Evolutionary conservation across 2,888 invertebrate species (phyloP).

Genomic region (Pantelozetes paolii): DNA sequence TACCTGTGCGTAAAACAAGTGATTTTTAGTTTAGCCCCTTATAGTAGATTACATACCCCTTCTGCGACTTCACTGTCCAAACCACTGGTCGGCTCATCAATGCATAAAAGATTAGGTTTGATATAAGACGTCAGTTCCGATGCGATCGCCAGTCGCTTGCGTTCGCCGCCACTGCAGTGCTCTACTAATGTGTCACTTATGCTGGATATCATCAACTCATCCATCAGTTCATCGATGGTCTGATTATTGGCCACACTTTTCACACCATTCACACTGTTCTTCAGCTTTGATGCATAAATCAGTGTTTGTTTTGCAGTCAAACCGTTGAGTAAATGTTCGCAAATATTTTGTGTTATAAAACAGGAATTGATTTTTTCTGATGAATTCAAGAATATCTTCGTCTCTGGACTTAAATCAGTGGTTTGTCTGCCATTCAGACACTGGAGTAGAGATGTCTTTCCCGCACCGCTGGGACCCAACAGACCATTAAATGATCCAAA

Average conservation of each 20-base stretch:
- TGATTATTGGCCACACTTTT: neutral
- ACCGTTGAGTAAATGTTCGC: conserved; percentile 21
- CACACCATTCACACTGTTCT: neutral
- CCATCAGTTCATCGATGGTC: neutral
- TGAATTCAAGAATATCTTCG: neutral
- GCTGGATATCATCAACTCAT: neutral
- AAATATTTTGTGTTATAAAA: conserved; percentile 28
- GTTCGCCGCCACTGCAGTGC: neutral
- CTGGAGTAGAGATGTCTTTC: conserved; percentile 1
- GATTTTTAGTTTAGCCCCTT: too few species aligned
- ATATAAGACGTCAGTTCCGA: neutral
- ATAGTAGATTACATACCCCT: neutral
- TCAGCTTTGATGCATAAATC: conserved; percentile 33
- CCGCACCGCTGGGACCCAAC: conserved; percentile 21
- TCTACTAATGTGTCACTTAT: neutral
- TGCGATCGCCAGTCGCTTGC: neutral
- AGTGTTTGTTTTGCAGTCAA: conserved; percentile 35
- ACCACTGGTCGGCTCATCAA: conserved; percentile 14
- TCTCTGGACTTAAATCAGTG: neutral
- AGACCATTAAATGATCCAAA: neutral
- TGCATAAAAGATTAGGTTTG: neutral
- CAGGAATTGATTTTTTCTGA: neutral
- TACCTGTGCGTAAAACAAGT: neutral
- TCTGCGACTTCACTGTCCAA: neutral
- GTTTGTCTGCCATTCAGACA: conserved; percentile 10